Base-by-base conservation (phyloP, 2,113 vertebrate genomes). In the Pelusios castaneus region DNA sequence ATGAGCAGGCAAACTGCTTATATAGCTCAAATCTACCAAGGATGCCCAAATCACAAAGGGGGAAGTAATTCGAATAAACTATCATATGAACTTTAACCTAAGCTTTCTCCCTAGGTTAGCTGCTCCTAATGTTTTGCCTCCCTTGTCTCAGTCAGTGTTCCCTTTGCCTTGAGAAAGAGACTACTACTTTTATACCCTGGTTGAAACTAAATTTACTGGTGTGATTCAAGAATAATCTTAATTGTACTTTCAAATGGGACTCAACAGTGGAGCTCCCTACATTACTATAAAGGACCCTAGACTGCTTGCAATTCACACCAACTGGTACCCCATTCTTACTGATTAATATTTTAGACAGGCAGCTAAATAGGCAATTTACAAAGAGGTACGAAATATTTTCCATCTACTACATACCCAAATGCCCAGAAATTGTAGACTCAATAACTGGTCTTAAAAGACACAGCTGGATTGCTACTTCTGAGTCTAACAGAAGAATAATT, bases 211-310 rank as follows among this genome's bases (percentile, higher is more conserved):
- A 80, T 5, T 12, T 80, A 38, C 1, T 43, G 21, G 29, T 11
- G 76, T 2, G 22, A 84, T 8, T 82, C 43, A 27, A 4, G 4
- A 91, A 1, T 0, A 3, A n/a, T 6, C 41, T 34, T 49, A 3
- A 6, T 41, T 84, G 77, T 5, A 29, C 4, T 13, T 21, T 6
- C 3, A 11, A 43, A 67, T 82, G 84, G 85, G 16, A 67, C 10
- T 43, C 76, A 87, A 56, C 0, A 6, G 38, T 16, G 80, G 9
- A 85, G 41, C 25, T 56, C 29, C 0, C 9, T 51, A 6, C 25
- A 70, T 47, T 29, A 38, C 54, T 70, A 77, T 3, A 22, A 43
- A 45, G 24, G 38, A 22, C 9, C 29, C 2, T 31, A 6, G 8
- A 58, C 45, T 56, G 10, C 73, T 27, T 67, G 75, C 17, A 24